Base-by-base conservation (phyloP, 2,113 vertebrate genomes). In the Equus quagga region DNA sequence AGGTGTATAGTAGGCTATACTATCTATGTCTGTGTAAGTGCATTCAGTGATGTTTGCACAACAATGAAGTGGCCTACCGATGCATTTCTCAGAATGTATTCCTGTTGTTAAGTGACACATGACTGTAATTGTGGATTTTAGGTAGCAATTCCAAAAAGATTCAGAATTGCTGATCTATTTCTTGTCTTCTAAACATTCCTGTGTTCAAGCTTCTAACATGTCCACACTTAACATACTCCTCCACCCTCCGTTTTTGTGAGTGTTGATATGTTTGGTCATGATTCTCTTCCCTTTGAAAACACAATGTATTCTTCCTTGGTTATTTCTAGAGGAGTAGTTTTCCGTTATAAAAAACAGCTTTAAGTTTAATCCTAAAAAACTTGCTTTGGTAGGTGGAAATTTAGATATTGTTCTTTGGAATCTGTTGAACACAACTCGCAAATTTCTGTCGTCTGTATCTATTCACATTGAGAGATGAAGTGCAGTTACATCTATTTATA, bases 321-420 rank as follows among this genome's bases (percentile, higher is more conserved):
- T 82, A 69, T 94, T 86, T 91, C 75, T 93, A 65, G 51, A 69
- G 58, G 19, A 89, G 84, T 26, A 84, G 23, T 41, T 75, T 93
- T 91, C 75, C 90, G 8, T 70, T 41, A 73, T 72, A 62, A 83
- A 69, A 87, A 62, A 82, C 5, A 72, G 1, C 23, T 76, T 96
- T 94, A 67, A 69, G 3, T 67, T 90, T 79, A 73, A 78, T 96
- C 6, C 64, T 84, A 51, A 88, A 90, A 97, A 72, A 46, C 60
- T 49, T 26, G 21, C 26, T 96, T 91, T 73, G 56, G 54, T 90
- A 94, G 75, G 12, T 41, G 88, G 49, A 92, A 83, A 75, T 75
- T 13, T 89, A 69, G n/a, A 69, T 82, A 44, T 28, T 70, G 9
- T 69, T 96, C 75, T 94, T 79, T 76, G 33, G 73, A 51, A 94